Evolutionary conservation across 2,797 vertebrate species (phyloP).

Genomic region (Gymnothorax reevesii): DNA sequence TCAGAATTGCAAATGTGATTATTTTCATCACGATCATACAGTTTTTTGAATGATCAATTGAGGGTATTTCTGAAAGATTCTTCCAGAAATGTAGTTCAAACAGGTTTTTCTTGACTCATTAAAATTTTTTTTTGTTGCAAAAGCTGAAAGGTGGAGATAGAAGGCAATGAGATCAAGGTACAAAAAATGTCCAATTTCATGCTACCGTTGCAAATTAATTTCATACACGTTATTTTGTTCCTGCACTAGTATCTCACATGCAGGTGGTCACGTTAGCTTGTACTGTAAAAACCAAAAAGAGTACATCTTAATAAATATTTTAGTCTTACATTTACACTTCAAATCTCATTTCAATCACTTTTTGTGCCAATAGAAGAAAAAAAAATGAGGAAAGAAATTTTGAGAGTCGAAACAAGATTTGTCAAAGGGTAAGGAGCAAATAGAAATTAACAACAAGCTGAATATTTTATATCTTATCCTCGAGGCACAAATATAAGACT

Average conservation of each 20-base stretch:
- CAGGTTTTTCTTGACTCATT: not conserved
- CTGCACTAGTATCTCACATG: not conserved
- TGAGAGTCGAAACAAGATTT: no score
- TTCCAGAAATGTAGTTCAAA: not conserved
- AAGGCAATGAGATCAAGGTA: conserved; percentile 54
- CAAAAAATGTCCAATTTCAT: conserved; percentile 17
- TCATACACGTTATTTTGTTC: conserved; percentile 1
- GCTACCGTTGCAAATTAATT: conserved; percentile 4
- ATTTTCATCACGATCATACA: not conserved
- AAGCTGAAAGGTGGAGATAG: conserved; percentile 46
- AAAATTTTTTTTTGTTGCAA: conserved; percentile 17
- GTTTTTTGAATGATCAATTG: not conserved
- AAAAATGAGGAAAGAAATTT: no score
- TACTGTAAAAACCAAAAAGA: no score
- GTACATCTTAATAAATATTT: no score
- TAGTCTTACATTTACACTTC: no score
- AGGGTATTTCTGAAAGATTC: not conserved
- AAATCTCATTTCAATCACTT: no score
- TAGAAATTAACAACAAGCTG: no score
- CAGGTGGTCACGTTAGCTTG: conserved; percentile 14
- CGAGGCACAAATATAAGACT: no score
- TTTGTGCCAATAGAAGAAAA: no score
- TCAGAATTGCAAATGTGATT: not conserved
- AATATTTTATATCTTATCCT: no score
- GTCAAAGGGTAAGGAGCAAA: no score